Evolutionary conservation across 1,140 invertebrate genomes (phyloP), one percentile per base, ranked within the genome.

Genomic region (Camponotus vicinus): DNA sequence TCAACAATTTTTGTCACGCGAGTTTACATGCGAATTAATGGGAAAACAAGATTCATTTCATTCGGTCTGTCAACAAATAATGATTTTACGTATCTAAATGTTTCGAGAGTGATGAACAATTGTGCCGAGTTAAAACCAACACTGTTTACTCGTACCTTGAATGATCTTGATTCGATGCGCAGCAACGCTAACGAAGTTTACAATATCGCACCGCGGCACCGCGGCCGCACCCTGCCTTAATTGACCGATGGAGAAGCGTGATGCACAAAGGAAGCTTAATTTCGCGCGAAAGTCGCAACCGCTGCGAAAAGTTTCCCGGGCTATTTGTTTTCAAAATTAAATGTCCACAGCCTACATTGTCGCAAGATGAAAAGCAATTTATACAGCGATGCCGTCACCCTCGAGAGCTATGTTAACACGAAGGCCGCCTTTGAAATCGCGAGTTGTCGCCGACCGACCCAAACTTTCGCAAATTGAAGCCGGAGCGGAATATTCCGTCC

Each of bases 391-490:
- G 66, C 37, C 37, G 66, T 11, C 11, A 55, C n/a, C 66, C n/a
- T 32, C 59, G 42, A 86, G 76, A 76, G 83, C 83, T 52, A 45
- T 70, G 87, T 70, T 89, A 86, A 80, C 87, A 76, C 34, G 21
- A 77, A 82, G 59, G 70, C 69, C 78, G 73, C 88, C 64, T 78
- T 89, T 76, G 71, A 89, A 86, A 89, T 89, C 78, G 73, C 77
- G 63, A 32, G 84, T 80, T 70, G 66, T 42, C 63, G 59, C 66
- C 32, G 75, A 82, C 71, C 67, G 77, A 52, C 21, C 34, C 77
- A 83, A 89, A 89, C 88, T 89, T 89, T 86, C 88, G 88, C 45
- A 89, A 89, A 89, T 89, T 89, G 77, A 89, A 89, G 57, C 42
- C 77, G 71, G 71, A 89, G 45, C 71, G 71, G 84, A 89, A 86